phyloP scores from a whole-genome alignment of 2,113 vertebrate genomes.

The Vulpes ferrilata region DNA sequence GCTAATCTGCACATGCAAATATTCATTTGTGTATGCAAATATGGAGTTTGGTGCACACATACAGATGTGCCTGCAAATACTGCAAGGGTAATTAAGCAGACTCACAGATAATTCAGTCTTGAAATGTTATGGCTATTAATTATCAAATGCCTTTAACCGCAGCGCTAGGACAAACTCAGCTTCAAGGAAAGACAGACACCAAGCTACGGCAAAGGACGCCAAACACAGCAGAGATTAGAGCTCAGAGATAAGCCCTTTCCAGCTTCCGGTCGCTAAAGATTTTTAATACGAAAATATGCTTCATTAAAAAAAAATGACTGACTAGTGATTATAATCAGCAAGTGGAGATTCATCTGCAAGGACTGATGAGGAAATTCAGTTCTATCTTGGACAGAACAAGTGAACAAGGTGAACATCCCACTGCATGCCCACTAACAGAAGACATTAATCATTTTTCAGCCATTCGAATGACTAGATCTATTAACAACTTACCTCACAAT shows the following conservation, averaged over 20 bases:
- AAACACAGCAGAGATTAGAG: not conserved
- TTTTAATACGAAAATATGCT: not conserved
- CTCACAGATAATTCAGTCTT: conserved; percentile 65
- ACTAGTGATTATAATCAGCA: not conserved
- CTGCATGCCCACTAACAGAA: not conserved
- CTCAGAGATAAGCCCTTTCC: not conserved
- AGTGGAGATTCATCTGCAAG: not conserved
- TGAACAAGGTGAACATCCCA: not conserved
- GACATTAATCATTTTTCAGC: not conserved
- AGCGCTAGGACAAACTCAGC: not conserved
- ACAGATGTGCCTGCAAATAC: conserved; percentile 72
- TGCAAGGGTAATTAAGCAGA: conserved; percentile 77
- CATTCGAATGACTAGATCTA: rapidly evolving
- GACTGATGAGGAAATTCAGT: rapidly evolving
- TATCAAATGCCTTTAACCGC: conserved; percentile 52
- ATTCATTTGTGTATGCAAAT: conserved; percentile 85
- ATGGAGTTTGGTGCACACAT: conserved; percentile 66
- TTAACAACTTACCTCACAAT: conserved; percentile 88
- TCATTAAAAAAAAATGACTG: not conserved
- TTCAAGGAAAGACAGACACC: not conserved
- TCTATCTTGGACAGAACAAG: no score
- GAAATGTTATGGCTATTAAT: conserved; percentile 77
- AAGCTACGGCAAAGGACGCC: not conserved
- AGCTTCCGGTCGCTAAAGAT: not conserved
- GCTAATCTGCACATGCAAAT: conserved; percentile 84